Conservation (phyloP, 2,888 invertebrate species). For the Schrankia costaestrigalis region DNA sequence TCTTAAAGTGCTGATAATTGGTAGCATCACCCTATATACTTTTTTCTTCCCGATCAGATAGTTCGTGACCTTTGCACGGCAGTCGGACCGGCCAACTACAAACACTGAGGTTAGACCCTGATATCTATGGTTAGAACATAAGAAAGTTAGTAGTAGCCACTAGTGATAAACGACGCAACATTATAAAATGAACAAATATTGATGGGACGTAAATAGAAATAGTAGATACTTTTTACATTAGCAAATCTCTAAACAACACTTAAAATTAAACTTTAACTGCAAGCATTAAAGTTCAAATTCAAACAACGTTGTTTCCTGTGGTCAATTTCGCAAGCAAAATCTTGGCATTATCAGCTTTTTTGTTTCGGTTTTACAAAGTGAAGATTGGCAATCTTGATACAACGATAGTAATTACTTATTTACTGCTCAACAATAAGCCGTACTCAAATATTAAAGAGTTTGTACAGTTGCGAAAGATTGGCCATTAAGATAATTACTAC, state of each 20-base stretch:
- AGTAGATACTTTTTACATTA: slow-evolving; percentile 6
- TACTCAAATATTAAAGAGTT: slow-evolving; percentile 5
- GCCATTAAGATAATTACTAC: neutral
- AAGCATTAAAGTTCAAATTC: slow-evolving; percentile 7
- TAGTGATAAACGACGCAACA: slow-evolving; percentile 2
- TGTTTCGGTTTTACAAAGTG: slow-evolving; percentile 29
- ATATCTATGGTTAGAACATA: too few relatives aligned
- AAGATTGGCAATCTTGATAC: slow-evolving; percentile 33
- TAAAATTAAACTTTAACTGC: neutral
- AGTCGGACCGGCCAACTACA: too few relatives aligned
- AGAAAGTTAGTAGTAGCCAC: too few relatives aligned
- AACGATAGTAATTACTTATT: slow-evolving; percentile 23
- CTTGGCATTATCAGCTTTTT: slow-evolving; percentile 27
- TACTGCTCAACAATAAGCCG: slow-evolving; percentile 14
- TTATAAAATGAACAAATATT: slow-evolving; percentile 7
- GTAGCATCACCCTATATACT: too few relatives aligned
- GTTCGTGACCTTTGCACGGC: too few relatives aligned
- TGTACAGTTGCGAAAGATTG: neutral
- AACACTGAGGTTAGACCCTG: too few relatives aligned
- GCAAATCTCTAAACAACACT: slow-evolving; percentile 2
- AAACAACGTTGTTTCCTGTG: slow-evolving; percentile 14
- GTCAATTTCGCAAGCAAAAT: slow-evolving; percentile 32
- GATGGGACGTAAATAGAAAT: slow-evolving; percentile 8
- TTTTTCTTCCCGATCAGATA: too few relatives aligned
- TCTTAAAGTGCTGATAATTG: too few relatives aligned